A percentile compares a stretch with the other conserved stretches of the same genome.
phyloP scores from a whole-genome alignment of 2,888 invertebrate species.

The Drosophila pseudotakahashii region DNA sequence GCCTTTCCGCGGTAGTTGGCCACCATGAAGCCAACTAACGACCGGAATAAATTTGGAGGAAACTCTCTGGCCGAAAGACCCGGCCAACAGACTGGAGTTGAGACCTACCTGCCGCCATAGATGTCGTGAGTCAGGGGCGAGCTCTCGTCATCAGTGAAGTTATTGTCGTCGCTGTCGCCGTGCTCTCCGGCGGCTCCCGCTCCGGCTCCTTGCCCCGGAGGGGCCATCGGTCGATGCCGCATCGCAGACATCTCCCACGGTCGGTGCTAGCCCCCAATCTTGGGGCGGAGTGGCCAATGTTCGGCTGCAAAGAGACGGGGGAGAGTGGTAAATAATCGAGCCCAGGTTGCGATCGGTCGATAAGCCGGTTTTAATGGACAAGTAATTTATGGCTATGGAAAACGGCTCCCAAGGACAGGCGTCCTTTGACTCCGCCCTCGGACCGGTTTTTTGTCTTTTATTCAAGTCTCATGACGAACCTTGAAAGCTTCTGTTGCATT shows the following conservation, averaged over 20 bases:
- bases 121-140: constrained; percentile 94
- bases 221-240: constrained; percentile 87
- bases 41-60: constrained; percentile 61
- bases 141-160: constrained; percentile 94
- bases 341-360: constrained; percentile 34
- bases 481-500: constrained; percentile 27
- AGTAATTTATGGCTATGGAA: constrained; percentile 43
- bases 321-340: constrained; percentile 22
- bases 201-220: constrained; percentile 47
- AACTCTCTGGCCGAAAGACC: constrained; percentile 12
- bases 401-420: constrained; percentile 57
- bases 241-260: constrained; percentile 86
- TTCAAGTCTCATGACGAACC: constrained; percentile 13
- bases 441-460: constrained; percentile 54
- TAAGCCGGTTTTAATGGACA: constrained; percentile 58
- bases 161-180: constrained; percentile 89
- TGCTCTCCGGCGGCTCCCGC: constrained; percentile 82
- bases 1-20: constrained; percentile 17
- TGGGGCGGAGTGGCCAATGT: constrained; percentile 17
- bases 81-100: background rate
- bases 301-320: constrained; percentile 28
- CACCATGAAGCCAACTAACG: constrained; percentile 22
- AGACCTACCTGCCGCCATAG: constrained; percentile 93
- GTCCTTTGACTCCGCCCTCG: constrained; percentile 59
- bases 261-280: constrained; percentile 55